Base-by-base conservation (phyloP, 2,113 vertebrate genomes). In the Amazona guildingii region DNA sequence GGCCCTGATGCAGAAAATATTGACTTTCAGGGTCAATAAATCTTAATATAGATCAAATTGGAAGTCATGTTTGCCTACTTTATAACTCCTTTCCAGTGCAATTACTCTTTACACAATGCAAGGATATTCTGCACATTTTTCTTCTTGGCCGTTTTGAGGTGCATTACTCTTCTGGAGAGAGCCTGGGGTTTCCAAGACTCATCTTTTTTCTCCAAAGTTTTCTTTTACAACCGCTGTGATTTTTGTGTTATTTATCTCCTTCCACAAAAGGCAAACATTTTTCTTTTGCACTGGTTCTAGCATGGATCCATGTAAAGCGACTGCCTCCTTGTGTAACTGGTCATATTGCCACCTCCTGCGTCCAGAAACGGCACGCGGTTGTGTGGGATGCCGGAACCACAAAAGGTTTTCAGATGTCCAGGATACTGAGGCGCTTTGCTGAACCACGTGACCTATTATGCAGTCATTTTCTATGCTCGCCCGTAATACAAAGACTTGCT, bases 11-110 rank as follows among this genome's bases (percentile, higher is more conserved):
- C 86, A 92, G 80, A 88, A 88, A 91, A 86, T 88, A 96, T 93
- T 93, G 95, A 94, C 94, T 94, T 93, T 92, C 94, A 95, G 94
- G 92, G 91, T 96, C 83, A 84, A 94, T 96, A 96, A 96, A 96
- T 96, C 95, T 95, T 95, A 95, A 91, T 95, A 92, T 49, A 73
- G 90, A 97, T 94, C 93, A 92, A 83, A 95, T 10, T 94, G 90
- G 85, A 94, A 96, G 92, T 81, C 59, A n/a, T 92, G 90, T 95
- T 94, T 96, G 82, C 92, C 96, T 96, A 86, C 76, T 93, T 92
- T 92, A 78, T 37, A 81, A 68, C 88, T 95, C 72, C 76, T 74
- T 96, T 70, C 93, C 93, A 93, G 49, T 24, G 86, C 73, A 94
- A 92, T 97, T 82, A 92, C 77, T 93, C 96, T 85, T 94, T 74